phyloP scores from a whole-genome alignment of 2,113 vertebrate species.

The Nothobranchius kuhntae region DNA sequence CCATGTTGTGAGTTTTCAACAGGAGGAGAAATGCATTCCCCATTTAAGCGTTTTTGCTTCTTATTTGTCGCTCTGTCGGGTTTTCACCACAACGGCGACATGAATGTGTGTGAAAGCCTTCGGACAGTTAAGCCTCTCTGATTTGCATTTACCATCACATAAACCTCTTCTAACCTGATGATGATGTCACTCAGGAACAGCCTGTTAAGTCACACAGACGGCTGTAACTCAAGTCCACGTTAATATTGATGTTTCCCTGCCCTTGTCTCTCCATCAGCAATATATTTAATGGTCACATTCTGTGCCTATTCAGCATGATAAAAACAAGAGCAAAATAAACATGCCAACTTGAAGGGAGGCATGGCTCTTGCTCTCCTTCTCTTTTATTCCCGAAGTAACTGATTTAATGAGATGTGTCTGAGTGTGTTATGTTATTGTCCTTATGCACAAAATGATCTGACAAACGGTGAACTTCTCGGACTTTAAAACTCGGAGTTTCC shows the following conservation, averaged over 20 bases:
- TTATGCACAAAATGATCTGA: conserved; percentile 50
- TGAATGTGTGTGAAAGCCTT: neutral
- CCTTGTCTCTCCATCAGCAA: conserved; percentile 76
- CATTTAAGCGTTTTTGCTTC: neutral
- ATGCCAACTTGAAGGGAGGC: conserved; percentile 65
- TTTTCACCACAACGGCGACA: neutral
- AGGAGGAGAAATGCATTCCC: too few relatives aligned
- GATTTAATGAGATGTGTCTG: conserved; percentile 59
- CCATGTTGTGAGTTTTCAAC: neutral
- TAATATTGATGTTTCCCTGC: conserved; percentile 69
- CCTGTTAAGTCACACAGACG: conserved; percentile 32
- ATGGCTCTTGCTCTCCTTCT: conserved; percentile 30
- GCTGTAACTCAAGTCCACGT: conserved; percentile 55
- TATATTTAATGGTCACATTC: conserved; percentile 78
- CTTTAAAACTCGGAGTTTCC: conserved; percentile 43
- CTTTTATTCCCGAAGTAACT: conserved; percentile 55
- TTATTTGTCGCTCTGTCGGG: neutral
- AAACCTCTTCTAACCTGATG: conserved; percentile 18
- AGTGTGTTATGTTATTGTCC: conserved; percentile 62
- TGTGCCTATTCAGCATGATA: conserved; percentile 74
- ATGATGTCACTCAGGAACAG: conserved; percentile 50
- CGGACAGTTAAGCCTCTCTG: neutral
- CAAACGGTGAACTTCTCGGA: conserved; percentile 57
- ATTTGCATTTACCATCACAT: conserved; percentile 5
- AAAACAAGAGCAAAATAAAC: conserved; percentile 71